Evolutionary conservation across 2,797 vertebrate genomes (phyloP), one percentile per base, ranked within the genome.

Genomic region (Craterocephalus amniculus): DNA sequence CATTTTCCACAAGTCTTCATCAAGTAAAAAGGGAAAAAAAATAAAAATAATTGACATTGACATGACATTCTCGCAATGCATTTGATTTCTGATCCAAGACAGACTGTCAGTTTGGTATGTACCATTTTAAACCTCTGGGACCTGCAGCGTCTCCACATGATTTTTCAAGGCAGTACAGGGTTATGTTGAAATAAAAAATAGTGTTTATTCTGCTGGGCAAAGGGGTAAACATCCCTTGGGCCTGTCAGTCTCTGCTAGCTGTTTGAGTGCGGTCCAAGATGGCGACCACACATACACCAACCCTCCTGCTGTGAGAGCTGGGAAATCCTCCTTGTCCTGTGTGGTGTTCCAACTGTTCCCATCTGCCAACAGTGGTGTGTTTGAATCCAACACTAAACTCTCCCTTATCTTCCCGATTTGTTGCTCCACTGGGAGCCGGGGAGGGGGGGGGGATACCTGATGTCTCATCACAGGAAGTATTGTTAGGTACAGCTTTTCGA

Each of bases 231-330:
- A 74, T 87, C 87, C 88, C 85, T n/a, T 20, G 74, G 77, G 83
- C 56, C 78, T 83, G 80, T 86, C 88, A 88, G 80, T 89, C 87
- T 86, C 66, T 78, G 70, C 79, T 83, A 63, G 81, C 78, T 83
- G 79, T 88, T 83, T 87, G 87, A 88, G 80, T 64, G 36, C 69
- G 54, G 73, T 86, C 86, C 86, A 88, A 85, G 58, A 85, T 81
- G 75, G 63, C 76, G 73, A 68, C 56, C 56, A 4, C 43, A 67
- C 22, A 43, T 43, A 54, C 35, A 22, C 52, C 40, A 27, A 4
- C 31, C 43, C 29, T n/a, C 66, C 27, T 18, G 20, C 64, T 58
- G 72, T 68, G 69, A 69, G 73, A 68, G 56, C 68, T 61, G 62
- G 71, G 72, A 66, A 70, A 88, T 84, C 80, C 69, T 77, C 75